Percentiles rank a stretch among this genome's conserved stretches.
phyloP scores from a whole-genome alignment of 2,888 invertebrate genomes.

The Drosophila kambysellisi region DNA sequence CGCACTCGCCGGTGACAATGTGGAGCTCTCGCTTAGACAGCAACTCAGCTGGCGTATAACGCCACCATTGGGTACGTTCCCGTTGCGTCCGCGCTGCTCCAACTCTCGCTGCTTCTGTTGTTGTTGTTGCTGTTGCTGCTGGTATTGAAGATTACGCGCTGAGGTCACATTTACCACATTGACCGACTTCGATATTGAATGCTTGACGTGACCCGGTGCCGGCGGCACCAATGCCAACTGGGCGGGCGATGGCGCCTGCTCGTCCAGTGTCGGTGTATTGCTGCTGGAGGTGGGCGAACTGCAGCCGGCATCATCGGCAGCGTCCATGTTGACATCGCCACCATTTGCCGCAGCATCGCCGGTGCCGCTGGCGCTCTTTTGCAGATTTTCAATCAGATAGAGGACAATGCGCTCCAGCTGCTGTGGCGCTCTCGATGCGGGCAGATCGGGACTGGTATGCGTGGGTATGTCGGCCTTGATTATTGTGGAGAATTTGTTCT shows the following conservation, averaged over 20 bases:
- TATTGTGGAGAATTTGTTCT: constrained; percentile 90
- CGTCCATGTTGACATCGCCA: constrained; percentile 31
- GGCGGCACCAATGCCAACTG: constrained; percentile 85
- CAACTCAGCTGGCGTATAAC: constrained; percentile 56
- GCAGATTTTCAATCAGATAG: constrained; percentile 88
- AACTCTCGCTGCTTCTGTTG: constrained; percentile 29
- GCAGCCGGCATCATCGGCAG: constrained; percentile 47
- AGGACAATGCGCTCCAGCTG: constrained; percentile 90
- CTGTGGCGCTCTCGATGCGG: constrained; percentile 89
- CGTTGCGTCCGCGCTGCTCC: constrained; percentile 15
- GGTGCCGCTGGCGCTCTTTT: constrained; percentile 69
- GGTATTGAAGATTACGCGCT: constrained; percentile 79
- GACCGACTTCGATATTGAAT: constrained; percentile 85
- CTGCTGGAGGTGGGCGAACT: constrained; percentile 48
- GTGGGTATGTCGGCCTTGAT: constrained; percentile 86
- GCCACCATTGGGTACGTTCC: constrained; percentile 2
- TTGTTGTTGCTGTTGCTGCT: constrained; percentile 57
- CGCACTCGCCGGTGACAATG: constrained; percentile 65
- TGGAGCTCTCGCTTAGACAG: constrained; percentile 63
- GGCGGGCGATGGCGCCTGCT: constrained; percentile 62
- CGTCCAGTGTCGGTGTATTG: constrained; percentile 47
- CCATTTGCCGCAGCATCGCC: constrained; percentile 9
- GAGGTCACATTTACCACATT: constrained; percentile 83
- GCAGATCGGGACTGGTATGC: constrained; percentile 82
- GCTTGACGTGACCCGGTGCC: constrained; percentile 83